These are phyloP conservation scores for Acropternis orthonyx DNA, from an alignment of 2,797 vertebrate genomes.

Conservation along the genomic window DNA sequence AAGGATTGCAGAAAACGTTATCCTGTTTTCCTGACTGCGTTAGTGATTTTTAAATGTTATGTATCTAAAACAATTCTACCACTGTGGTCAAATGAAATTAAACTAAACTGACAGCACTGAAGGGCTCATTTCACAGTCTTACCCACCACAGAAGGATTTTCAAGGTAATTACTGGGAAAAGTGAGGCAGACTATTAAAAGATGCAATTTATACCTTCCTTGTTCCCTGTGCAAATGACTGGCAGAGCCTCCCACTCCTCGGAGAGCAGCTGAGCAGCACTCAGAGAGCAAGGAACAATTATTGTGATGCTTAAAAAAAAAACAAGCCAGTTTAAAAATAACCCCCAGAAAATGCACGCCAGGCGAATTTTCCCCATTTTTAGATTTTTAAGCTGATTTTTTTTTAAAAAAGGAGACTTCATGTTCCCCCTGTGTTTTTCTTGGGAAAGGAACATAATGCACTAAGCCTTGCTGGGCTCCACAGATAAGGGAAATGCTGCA, in stretches of 20 bases:
- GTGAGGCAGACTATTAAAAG: constrained; percentile 21
- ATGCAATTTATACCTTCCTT: constrained; percentile 1
- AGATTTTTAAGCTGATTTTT: background rate
- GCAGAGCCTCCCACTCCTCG: constrained; percentile 20
- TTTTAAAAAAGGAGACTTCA: fast-evolving
- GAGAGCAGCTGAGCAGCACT: background rate
- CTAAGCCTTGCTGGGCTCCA: background rate
- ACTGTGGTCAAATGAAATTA: background rate
- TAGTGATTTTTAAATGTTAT: background rate
- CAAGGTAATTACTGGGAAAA: constrained; percentile 10
- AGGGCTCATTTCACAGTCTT: background rate
- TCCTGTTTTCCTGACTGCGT: background rate
- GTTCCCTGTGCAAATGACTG: background rate
- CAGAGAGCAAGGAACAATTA: background rate
- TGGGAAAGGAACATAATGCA: background rate
- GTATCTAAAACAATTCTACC: background rate
- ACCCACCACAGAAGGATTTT: background rate
- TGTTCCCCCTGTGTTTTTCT: background rate
- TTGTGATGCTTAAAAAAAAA: background rate
- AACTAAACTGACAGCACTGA: background rate
- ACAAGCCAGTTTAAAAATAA: background rate
- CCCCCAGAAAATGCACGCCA: background rate
- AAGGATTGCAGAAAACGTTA: background rate
- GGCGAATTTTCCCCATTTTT: fast-evolving
- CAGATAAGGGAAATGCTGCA: background rate